Base-by-base conservation (phyloP, 2,113 vertebrate species). In the Heterotis niloticus region DNA sequence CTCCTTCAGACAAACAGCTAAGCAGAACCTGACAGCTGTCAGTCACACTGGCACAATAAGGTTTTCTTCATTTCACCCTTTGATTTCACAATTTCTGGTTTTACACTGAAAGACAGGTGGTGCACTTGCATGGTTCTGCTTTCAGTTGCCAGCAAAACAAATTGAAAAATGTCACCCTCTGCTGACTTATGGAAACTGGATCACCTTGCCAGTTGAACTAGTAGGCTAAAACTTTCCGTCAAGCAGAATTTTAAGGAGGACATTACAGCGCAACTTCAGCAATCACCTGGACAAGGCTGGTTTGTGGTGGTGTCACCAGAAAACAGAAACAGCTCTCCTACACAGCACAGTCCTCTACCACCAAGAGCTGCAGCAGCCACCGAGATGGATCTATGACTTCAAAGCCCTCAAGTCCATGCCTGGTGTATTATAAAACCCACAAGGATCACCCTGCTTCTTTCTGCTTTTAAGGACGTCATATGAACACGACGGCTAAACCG, bases 181-280 rank as follows among this genome's bases (percentile, higher is more conserved):
- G 10, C 24, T 74, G 56, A 24, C n/a, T 74, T 51, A 57, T n/a
- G 5, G 26, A 51, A 74, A 44, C 34, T 44, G 34, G 3, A 44
- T 44, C 7, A 44, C 34, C 34, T 44, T 44, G 7, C 34, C 34
- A 26, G 71, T 57, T 51, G 52, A 74, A 52, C 71, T 74, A 12
- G 52, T 57, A 74, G n/a, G 70, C 44, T 57, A 24, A 13, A 59
- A 14, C 16, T 23, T n/a, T 44, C 34, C 71, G 57, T 24, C 17
- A 44, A 74, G 71, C 13, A 74, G 23, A 72, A n/a, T 11, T 72
- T 52, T 72, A 52, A 65, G 59, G 59, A 62, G 59, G 59, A 62
- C 11, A 44, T 44, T 44, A 44, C 7, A 74, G 57, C 56, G 71
- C 71, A 74, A 7, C 34, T 44, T 44, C 34, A 44, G 34, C 34